Base-by-base conservation (phyloP, 2,888 invertebrate species). In the Cephalotes varians region DNA sequence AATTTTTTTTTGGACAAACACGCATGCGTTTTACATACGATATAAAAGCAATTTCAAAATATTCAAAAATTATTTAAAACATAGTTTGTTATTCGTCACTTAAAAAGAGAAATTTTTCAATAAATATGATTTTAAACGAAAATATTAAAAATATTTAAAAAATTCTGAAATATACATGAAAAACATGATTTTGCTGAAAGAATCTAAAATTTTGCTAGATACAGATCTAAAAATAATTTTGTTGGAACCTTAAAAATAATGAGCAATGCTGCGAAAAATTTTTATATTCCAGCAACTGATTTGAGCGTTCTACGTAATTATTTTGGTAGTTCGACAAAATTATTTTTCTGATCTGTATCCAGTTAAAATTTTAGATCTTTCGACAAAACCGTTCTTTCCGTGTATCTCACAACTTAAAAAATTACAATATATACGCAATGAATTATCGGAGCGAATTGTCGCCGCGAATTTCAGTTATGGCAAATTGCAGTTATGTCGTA, bases 401-500 rank as follows among this genome's bases (percentile, higher is more conserved):
- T 40, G 4, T 40, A 37, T 18, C 6, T 28, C 7, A n/a, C 18
- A 9, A 40, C 7, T 49, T 21, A 34, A 47, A 44, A 34, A 49
- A 18, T 62, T 34, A n/a, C n/a, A n/a, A n/a, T n/a, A 49, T 3
- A 34, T 60, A 31, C 15, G 31, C 10, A 49, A 54, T 28, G 2
- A 37, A 37, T 28, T 76, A n/a, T 60, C 44, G 37, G 40, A 40
- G 12, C 12, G 3, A 40, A 40, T 28, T 65, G 37, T 60, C 44
- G 51, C 21, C 47, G 62, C 28, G 12, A 51, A 25, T 28, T 76
- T 37, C n/a, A 65, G 47, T 86, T 67, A 18, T 65, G 28, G 44
- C 64, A 10, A 65, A 65, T 25, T 15, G n/a, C n/a, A n/a, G n/a
- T n/a, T n/a, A n/a, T n/a, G n/a, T 60, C 74, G 49, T 77, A 74